Evolutionary conservation across 2,797 vertebrate species (phyloP).

Genomic region (Acropternis orthonyx): DNA sequence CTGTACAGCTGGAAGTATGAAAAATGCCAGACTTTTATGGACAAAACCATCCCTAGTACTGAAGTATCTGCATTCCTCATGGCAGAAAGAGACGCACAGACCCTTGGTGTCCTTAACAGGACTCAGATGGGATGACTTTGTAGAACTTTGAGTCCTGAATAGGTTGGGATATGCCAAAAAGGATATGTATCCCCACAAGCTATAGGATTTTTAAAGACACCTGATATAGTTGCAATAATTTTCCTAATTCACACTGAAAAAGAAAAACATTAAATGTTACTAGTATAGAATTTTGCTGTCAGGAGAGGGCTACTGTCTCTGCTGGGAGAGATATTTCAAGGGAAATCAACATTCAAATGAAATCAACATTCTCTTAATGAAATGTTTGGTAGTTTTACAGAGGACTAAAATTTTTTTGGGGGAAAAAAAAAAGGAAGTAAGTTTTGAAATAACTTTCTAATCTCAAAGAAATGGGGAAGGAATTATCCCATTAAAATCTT

Average conservation of each 20-base stretch:
- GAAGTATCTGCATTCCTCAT: background rate
- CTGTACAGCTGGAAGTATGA: background rate
- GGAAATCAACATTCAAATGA: background rate
- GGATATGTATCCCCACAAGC: background rate
- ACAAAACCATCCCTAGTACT: background rate
- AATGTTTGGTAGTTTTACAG: background rate
- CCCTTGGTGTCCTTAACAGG: background rate
- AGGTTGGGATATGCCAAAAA: background rate
- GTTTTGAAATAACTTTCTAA: background rate
- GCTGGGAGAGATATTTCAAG: background rate
- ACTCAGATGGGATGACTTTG: background rate
- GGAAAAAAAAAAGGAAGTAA: background rate
- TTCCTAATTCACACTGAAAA: background rate
- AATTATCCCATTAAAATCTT: background rate
- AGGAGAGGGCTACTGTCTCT: background rate
- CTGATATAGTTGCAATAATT: background rate
- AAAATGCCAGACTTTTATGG: background rate
- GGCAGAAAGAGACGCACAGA: background rate
- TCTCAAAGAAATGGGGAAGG: background rate
- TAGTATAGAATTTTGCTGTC: background rate
- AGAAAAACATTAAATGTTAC: background rate
- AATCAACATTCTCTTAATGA: background rate
- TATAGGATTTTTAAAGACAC: background rate
- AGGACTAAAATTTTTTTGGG: background rate
- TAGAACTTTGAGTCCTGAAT: background rate